A percentile compares a stretch with the other conserved stretches of the same genome.
Conservation (phyloP, 2,113 vertebrate genomes). For the Protobothrops flavoviridis region DNA sequence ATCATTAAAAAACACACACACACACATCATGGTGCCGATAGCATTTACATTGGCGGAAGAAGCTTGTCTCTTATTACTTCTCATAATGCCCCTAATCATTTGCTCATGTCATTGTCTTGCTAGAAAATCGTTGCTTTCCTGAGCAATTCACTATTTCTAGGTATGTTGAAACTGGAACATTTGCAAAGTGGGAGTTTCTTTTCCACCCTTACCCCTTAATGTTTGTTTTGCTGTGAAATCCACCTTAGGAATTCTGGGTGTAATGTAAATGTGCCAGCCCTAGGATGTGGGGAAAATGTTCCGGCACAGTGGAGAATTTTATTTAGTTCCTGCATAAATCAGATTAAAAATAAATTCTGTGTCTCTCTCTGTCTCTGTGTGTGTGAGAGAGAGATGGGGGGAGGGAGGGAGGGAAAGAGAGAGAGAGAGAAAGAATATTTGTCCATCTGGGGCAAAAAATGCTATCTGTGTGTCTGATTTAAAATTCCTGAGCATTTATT, state of each 20-base stretch:
- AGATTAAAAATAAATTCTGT: not conserved
- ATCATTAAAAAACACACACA: slow-evolving; percentile 52
- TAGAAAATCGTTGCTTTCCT: slow-evolving; percentile 31
- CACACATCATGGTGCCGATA: slow-evolving; percentile 16
- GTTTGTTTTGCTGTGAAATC: not conserved
- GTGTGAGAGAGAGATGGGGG: no score
- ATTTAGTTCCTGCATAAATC: not conserved
- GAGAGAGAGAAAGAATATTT: not conserved
- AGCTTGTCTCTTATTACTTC: slow-evolving; percentile 53
- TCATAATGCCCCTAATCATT: slow-evolving; percentile 34
- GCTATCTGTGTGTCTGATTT: not conserved
- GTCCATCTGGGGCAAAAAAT: not conserved
- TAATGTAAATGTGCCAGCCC: not conserved
- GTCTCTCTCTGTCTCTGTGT: no score
- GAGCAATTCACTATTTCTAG: slow-evolving; percentile 56
- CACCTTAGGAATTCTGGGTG: not conserved
- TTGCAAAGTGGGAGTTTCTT: slow-evolving; percentile 49
- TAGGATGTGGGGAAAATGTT: not conserved
- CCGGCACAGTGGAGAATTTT: not conserved
- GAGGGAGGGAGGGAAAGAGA: no score
- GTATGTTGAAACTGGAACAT: slow-evolving; percentile 53
- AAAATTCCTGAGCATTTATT: not conserved
- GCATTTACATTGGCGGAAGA: slow-evolving; percentile 54
- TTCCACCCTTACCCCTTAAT: slow-evolving; percentile 24
- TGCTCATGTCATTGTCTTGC: slow-evolving; percentile 55